Percentiles rank a stretch among this genome's conserved stretches.
phyloP scores from a whole-genome alignment of 2,888 invertebrate species.

The Andrena bicolor region DNA sequence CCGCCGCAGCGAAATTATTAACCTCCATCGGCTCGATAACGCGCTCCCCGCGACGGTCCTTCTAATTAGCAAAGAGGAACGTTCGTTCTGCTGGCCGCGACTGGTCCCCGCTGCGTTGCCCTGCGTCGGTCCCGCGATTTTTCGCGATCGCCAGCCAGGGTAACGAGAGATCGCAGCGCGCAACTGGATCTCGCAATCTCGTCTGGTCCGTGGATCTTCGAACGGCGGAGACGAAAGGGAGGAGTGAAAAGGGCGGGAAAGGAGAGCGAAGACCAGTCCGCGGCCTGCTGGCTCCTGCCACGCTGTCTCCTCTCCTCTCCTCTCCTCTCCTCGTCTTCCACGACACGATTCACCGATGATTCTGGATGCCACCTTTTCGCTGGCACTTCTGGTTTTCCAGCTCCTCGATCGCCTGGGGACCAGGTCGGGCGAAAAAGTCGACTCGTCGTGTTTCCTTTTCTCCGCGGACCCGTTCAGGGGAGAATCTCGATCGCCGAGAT shows the following conservation, averaged over 20 bases:
- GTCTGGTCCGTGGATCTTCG: conserved; percentile 55
- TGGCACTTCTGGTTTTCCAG: conserved; percentile 48
- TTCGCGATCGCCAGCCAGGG: conserved; percentile 52
- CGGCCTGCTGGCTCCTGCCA: conserved; percentile 9
- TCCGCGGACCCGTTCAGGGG: conserved; percentile 36
- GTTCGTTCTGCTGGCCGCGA: conserved; percentile 16
- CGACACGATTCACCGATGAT: conserved; percentile 37
- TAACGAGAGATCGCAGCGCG: conserved; percentile 58
- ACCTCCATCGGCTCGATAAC: background rate
- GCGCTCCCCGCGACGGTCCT: background rate
- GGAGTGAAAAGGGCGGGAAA: conserved; percentile 32
- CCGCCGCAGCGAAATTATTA: background rate
- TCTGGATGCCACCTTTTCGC: conserved; percentile 48
- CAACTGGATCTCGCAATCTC: conserved; percentile 68
- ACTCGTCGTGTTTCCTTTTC: conserved; percentile 62
- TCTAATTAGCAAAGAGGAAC: conserved; percentile 19
- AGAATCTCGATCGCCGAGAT: conserved; percentile 56
- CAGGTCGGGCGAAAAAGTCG: conserved; percentile 46
- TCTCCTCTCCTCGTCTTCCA: background rate
- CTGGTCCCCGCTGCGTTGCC: background rate
- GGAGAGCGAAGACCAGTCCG: conserved; percentile 50
- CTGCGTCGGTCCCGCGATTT: conserved; percentile 36
- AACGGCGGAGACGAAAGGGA: conserved; percentile 27
- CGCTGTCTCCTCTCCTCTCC: conserved; percentile 4
- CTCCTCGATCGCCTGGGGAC: conserved; percentile 19